A percentile compares a stretch with the other conserved stretches of the same genome.
Conservation (phyloP, 2,113 vertebrate genomes). For the Podiceps cristatus region DNA sequence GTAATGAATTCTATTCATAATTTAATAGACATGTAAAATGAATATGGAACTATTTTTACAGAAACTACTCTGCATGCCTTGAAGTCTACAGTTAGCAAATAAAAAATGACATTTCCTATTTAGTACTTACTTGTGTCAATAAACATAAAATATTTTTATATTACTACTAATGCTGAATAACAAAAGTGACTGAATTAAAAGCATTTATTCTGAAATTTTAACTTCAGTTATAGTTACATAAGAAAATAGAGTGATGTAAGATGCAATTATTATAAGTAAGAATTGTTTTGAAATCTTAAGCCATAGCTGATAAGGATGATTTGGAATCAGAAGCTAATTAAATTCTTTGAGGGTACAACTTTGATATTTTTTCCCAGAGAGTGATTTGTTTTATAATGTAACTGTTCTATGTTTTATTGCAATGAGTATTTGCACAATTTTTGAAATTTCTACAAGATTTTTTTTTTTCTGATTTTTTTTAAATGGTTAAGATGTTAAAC, state of each 20-base stretch:
- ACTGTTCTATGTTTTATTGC: rapidly evolving
- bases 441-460: rapidly evolving
- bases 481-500: background rate
- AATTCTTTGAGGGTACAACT: background rate
- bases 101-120: background rate
- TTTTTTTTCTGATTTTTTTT: background rate
- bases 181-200: background rate
- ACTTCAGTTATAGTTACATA: background rate
- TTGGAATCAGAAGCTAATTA: background rate
- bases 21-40: background rate
- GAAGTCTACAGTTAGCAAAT: background rate
- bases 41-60: background rate
- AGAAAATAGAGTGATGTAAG: background rate
- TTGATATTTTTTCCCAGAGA: background rate
- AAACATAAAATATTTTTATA: background rate
- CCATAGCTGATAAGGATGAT: background rate
- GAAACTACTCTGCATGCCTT: background rate
- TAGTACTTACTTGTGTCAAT: background rate
- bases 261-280: background rate
- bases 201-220: background rate
- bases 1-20: background rate
- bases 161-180: background rate
- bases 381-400: background rate
- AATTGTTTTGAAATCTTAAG: background rate
- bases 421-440: rapidly evolving